These are phyloP conservation scores for Crenichthys baileyi DNA, from an alignment of 2,797 vertebrate species.

Conservation along the genomic window DNA sequence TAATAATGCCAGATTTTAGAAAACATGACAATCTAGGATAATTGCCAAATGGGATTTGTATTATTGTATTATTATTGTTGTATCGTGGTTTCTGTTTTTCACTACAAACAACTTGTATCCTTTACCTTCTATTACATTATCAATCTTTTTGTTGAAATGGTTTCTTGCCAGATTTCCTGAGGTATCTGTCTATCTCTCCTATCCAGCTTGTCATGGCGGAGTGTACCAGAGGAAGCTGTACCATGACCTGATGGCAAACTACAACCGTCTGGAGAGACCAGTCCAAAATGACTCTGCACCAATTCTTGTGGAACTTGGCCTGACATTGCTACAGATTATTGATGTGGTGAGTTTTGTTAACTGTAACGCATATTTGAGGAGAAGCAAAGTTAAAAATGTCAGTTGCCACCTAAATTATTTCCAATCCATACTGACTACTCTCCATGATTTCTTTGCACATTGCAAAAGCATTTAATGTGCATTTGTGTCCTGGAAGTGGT, in stretches of 20 bases:
- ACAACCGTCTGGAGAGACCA: conserved; percentile 88
- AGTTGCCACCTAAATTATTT: not conserved
- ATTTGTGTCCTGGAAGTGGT: not conserved
- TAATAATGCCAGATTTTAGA: not conserved
- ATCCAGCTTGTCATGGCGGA: conserved; percentile 84
- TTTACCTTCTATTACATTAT: not conserved
- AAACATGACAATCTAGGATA: not conserved
- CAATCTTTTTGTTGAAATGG: not conserved
- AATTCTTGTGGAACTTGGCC: conserved; percentile 86
- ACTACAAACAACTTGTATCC: not conserved
- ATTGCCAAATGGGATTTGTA: not conserved
- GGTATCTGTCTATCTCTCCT: not conserved
- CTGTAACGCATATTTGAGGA: not conserved
- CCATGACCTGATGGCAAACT: conserved; percentile 84
- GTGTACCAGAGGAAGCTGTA: conserved; percentile 89
- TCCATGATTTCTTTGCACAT: not conserved
- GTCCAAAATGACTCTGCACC: conserved; percentile 89
- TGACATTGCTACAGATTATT: conserved; percentile 92
- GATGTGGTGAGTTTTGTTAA: conserved; percentile 84
- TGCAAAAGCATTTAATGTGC: not conserved
- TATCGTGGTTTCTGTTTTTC: not conserved
- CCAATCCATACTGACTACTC: not conserved
- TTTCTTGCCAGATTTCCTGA: not conserved
- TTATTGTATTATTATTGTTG: not conserved
- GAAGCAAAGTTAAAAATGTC: conserved; percentile 5